phyloP scores from a whole-genome alignment of 2,113 vertebrate species.

The Forbesichthys papilliferus region DNA sequence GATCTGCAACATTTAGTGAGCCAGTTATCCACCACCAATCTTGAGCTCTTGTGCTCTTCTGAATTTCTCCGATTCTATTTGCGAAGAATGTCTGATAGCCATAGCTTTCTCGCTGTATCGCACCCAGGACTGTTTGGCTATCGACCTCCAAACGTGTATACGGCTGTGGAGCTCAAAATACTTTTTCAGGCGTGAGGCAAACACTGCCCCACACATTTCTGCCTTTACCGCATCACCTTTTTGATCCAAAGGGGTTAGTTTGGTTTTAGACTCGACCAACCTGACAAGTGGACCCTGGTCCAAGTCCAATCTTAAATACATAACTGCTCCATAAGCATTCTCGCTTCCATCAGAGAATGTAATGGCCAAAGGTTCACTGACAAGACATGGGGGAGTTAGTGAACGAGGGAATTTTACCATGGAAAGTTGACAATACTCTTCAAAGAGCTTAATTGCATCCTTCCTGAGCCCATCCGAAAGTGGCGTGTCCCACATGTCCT shows the following conservation, averaged over 20 bases:
- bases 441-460: slow-evolving; percentile 18
- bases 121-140: slow-evolving; percentile 27
- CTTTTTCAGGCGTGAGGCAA: slow-evolving; percentile 16
- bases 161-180: slow-evolving; percentile 20
- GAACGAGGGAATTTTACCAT: slow-evolving; percentile 4
- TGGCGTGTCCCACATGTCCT: slow-evolving; percentile 12
- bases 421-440: slow-evolving; percentile 17
- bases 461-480: slow-evolving; percentile 18
- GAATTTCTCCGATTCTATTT: slow-evolving; percentile 19
- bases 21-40: slow-evolving; percentile 30
- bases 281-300: slow-evolving; percentile 4
- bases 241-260: slow-evolving; percentile 18
- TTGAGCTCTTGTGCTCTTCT: slow-evolving; percentile 7
- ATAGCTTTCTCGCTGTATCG: slow-evolving; percentile 26
- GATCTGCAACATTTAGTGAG: slow-evolving; percentile 9
- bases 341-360: slow-evolving; percentile 25
- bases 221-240: slow-evolving; percentile 34
- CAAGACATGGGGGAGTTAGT: slow-evolving; percentile 2
- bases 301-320: not conserved
- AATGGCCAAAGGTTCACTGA: not conserved
- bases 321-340: not conserved
- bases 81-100: slow-evolving; percentile 17
- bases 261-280: slow-evolving; percentile 22
- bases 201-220: slow-evolving; percentile 1
- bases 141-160: slow-evolving; percentile 12